Conservation (phyloP, 2,888 invertebrate genomes). For the Pharmacophagus antenor region DNA sequence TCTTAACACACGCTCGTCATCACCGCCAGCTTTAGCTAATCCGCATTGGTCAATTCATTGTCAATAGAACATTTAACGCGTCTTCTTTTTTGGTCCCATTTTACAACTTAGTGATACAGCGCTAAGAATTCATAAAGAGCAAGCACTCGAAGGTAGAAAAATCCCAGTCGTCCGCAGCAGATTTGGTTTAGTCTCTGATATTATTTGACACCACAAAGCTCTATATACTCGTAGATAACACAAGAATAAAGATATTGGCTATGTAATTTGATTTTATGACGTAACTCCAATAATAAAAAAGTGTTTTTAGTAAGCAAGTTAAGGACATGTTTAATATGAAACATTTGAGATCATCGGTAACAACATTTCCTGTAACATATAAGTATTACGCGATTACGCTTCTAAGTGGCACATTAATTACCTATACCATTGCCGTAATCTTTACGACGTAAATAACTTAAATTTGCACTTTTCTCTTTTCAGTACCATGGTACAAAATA, state of each 20-base stretch:
- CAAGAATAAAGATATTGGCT: too few relatives aligned
- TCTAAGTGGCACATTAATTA: conserved; percentile 31
- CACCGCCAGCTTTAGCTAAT: background rate
- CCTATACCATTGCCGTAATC: conserved; percentile 20
- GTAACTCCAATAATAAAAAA: background rate
- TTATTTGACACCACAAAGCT: too few relatives aligned
- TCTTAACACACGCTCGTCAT: background rate
- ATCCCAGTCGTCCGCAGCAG: background rate
- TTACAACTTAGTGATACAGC: background rate
- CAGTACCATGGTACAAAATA: conserved; percentile 54
- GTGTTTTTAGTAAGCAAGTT: background rate
- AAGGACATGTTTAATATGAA: background rate
- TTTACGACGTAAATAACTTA: conserved; percentile 24
- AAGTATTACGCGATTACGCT: conserved; percentile 21
- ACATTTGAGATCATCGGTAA: conserved; percentile 17
- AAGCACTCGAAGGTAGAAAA: background rate
- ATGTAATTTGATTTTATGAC: too few relatives aligned
- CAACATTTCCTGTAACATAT: conserved; percentile 12
- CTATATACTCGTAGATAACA: too few relatives aligned
- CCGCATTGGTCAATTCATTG: background rate
- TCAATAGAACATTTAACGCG: background rate
- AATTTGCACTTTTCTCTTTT: conserved; percentile 38
- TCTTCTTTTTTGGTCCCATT: background rate
- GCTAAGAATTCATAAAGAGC: background rate
- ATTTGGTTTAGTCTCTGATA: background rate